phyloP scores from a whole-genome alignment of 2,113 vertebrate species.

The Centrocercus urophasianus region DNA sequence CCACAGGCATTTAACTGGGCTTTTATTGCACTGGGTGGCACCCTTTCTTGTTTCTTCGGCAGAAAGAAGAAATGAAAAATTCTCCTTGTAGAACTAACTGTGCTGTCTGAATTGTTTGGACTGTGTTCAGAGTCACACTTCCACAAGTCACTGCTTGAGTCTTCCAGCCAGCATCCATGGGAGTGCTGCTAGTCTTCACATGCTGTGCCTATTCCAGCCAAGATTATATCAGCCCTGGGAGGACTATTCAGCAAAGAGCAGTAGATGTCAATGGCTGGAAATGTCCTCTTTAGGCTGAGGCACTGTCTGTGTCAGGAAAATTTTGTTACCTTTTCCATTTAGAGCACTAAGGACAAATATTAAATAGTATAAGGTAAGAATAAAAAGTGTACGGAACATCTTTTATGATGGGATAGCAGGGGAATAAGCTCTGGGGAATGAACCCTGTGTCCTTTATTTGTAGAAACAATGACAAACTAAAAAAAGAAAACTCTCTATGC shows the following conservation, averaged over 20 bases:
- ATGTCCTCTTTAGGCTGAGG: not conserved
- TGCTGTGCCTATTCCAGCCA: not conserved
- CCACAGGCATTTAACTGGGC: not conserved
- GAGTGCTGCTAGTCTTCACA: not conserved
- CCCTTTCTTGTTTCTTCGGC: not conserved
- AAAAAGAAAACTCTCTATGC: not conserved
- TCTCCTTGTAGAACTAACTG: not conserved
- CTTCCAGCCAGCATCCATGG: not conserved
- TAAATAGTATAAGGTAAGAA: not conserved
- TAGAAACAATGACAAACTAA: not conserved
- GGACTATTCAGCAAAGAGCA: not conserved
- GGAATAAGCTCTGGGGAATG: not conserved
- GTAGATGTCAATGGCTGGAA: not conserved
- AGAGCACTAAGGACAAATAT: not conserved
- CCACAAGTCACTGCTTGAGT: not conserved
- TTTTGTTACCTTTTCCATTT: not conserved
- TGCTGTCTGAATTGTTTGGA: not conserved
- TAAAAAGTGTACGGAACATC: not conserved
- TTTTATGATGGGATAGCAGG: not conserved
- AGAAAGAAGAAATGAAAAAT: not conserved
- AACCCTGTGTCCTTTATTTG: not conserved
- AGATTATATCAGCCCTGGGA: not conserved
- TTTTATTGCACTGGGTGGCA: not conserved
- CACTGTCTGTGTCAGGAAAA: not conserved
- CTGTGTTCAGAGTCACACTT: not conserved